A percentile compares a stretch with the other conserved stretches of the same genome.
phyloP scores from a whole-genome alignment of 1,140 invertebrate genomes.

The Brachionus calyciflorus region DNA sequence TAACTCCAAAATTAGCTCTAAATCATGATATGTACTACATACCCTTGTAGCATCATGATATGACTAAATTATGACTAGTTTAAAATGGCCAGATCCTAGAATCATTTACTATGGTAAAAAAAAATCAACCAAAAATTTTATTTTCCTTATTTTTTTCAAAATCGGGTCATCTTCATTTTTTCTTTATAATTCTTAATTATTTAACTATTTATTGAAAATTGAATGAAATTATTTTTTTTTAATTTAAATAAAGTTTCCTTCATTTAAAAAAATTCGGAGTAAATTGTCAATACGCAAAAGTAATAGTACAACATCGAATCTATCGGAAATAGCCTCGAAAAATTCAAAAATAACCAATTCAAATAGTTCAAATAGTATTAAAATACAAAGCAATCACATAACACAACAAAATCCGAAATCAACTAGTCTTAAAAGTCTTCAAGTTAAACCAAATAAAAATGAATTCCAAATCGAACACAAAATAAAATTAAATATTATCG shows the following conservation, averaged over 20 bases:
- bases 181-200: no score
- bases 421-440: not conserved
- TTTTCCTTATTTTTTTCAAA: no score
- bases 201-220: no score
- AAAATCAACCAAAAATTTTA: no score
- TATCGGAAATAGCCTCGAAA: constrained; percentile 21
- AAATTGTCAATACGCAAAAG: constrained; percentile 36
- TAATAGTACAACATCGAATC: constrained; percentile 31
- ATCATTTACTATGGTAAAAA: no score
- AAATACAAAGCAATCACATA: not conserved
- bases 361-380: not conserved
- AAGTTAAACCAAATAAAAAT: not conserved
- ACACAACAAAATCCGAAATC: constrained; percentile 6
- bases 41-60: no score
- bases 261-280: constrained; percentile 33
- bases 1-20: no score
- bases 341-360: constrained; percentile 12
- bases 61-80: no score
- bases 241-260: not conserved
- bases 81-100: no score
- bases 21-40: no score
- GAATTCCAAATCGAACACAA: not conserved
- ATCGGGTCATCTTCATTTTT: no score
- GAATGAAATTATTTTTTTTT: no score
- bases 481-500: not conserved